phyloP scores from a whole-genome alignment of 2,113 vertebrate species.

The Esox niger region DNA sequence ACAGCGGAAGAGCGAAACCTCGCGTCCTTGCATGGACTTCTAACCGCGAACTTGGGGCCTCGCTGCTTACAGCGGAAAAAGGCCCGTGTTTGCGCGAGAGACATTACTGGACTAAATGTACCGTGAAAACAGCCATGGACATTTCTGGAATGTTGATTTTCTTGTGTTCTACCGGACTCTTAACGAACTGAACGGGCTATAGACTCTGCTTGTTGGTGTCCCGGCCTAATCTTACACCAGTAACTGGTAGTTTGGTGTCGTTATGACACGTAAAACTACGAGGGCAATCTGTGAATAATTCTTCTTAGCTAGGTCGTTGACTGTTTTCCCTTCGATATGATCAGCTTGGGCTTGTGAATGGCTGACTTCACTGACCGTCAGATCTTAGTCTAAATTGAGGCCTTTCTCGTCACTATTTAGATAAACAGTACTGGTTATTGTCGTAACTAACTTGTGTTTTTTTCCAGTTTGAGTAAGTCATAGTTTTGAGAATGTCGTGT shows the following conservation, averaged over 20 bases:
- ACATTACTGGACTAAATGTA: slow-evolving; percentile 48
- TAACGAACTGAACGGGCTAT: slow-evolving; percentile 44
- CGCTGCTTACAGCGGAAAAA: slow-evolving; percentile 33
- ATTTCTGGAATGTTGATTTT: slow-evolving; percentile 39
- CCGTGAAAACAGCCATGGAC: slow-evolving; percentile 32
- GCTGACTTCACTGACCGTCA: slow-evolving; percentile 31
- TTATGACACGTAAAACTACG: slow-evolving; percentile 40
- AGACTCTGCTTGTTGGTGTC: slow-evolving; percentile 37
- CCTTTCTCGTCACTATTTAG: slow-evolving; percentile 60
- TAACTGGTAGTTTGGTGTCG: slow-evolving; percentile 32
- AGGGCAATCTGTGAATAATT: slow-evolving; percentile 43
- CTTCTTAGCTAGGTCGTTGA: slow-evolving; percentile 25
- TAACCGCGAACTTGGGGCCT: slow-evolving; percentile 18
- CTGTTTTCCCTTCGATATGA: slow-evolving; percentile 40
- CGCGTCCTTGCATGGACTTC: slow-evolving; percentile 32
- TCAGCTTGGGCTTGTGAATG: slow-evolving; percentile 34
- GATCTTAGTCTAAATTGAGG: slow-evolving; percentile 48
- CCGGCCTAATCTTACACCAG: slow-evolving; percentile 22
- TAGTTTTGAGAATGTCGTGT: slow-evolving; percentile 86
- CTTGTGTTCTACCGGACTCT: slow-evolving; percentile 50
- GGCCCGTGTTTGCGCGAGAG: slow-evolving; percentile 33
- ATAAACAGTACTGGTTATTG: slow-evolving; percentile 42
- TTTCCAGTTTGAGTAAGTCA: slow-evolving; percentile 43
- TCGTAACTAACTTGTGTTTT: slow-evolving; percentile 56
- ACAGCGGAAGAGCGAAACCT: background rate